Percentiles rank a stretch among this genome's conserved stretches.
Conservation (phyloP, 2,797 vertebrate species). For the Avahi laniger region DNA sequence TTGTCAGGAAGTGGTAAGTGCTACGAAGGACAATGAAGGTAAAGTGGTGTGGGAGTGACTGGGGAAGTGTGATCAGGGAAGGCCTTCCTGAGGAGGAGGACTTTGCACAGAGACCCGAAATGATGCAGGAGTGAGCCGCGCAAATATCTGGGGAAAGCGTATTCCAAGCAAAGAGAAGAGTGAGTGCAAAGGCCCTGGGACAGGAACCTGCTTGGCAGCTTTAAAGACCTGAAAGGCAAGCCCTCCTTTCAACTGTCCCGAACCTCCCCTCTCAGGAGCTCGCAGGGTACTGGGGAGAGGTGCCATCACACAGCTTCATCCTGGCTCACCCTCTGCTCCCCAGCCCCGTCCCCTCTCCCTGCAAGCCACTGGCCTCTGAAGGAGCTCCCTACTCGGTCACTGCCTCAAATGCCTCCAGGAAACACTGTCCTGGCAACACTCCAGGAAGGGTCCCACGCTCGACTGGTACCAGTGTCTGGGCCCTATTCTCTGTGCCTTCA, state of each 20-base stretch:
- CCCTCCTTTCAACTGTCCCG: neutral
- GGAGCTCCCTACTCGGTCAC: neutral
- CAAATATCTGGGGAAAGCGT: neutral
- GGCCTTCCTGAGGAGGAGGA: neutral
- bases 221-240: neutral
- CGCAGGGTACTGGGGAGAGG: neutral
- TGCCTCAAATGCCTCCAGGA: neutral
- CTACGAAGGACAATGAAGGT: neutral
- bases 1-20: neutral
- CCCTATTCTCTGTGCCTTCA: neutral
- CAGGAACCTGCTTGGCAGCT: neutral
- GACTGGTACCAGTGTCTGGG: neutral
- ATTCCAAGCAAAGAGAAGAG: neutral
- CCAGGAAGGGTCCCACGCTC: neutral
- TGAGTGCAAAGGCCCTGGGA: neutral
- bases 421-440: neutral
- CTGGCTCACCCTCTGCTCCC: neutral
- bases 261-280: neutral
- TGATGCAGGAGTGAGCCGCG: too few species aligned
- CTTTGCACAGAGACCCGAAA: neutral
- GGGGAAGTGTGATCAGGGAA: neutral
- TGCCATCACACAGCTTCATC: neutral
- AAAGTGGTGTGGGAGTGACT: neutral
- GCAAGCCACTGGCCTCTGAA: neutral
- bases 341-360: neutral